Conservation (phyloP, 2,113 vertebrate genomes). For the Tragelaphus imberbis region DNA sequence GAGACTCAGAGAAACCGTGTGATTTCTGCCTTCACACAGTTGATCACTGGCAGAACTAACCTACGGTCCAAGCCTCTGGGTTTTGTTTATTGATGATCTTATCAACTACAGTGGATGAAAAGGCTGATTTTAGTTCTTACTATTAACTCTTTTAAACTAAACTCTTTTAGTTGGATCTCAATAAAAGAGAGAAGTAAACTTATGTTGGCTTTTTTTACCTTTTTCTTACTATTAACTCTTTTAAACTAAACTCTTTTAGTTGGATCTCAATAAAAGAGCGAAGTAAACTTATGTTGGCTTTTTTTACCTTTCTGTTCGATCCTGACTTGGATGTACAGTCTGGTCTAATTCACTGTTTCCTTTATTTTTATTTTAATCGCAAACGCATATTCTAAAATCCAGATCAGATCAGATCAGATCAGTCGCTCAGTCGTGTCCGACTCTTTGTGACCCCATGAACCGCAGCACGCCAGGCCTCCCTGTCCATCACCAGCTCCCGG, state of each 20-base stretch:
- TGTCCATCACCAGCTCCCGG: no score
- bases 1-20: background rate
- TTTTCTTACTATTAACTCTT: background rate
- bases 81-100: background rate
- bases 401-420: no score
- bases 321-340: background rate
- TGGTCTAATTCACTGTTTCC: background rate
- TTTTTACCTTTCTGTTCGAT: background rate
- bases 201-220: background rate
- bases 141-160: background rate
- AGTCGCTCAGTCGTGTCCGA: no score
- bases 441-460: no score
- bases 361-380: background rate
- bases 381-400: background rate
- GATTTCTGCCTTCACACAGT: background rate
- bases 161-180: background rate
- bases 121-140: background rate
- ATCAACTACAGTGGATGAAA: background rate
- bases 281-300: background rate
- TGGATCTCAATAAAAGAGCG: background rate
- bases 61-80: background rate
- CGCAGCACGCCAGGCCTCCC: no score
- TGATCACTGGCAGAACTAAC: background rate
- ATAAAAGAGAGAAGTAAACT: background rate
- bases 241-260: background rate